Evolutionary conservation across 2,888 invertebrate species (phyloP), one percentile per base, ranked within the genome.

Genomic region (Yponomeuta malinellus): DNA sequence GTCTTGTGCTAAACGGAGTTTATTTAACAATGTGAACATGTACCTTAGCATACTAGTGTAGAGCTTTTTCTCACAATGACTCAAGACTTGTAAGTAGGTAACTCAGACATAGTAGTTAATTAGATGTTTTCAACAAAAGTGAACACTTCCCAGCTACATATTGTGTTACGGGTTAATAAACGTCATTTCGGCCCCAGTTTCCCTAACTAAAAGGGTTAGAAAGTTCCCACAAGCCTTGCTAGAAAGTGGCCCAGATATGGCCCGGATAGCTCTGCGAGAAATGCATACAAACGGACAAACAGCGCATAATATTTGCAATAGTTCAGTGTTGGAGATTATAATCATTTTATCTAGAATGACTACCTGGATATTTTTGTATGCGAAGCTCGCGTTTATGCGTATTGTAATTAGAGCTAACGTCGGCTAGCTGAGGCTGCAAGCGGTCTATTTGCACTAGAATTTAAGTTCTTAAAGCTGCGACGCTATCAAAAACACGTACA

Each of bases 221-320:
- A 65, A 65, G 65, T 10, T 33, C 10, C 65, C 31, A 65, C 31
- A 6, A 31, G 29, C 33, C 29, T 23, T 31, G 65, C 65, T 65
- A 65, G 65, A 65, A 65, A 65, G 65, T 65, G 65, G 65, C 65
- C 65, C 65, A 65, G 65, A 31, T 65, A 23, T 23, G 12, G 15
- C 52, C 15, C 31, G 43, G 43, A 43, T 43, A 43, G 43, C 43
- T 43, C 43, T 8, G 43, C 33, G n/a, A 33, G 31, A 65, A 65
- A 31, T 65, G 65, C 65, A 65, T 65, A 65, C 65, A 65, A 10
- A 31, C 33, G 65, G 31, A 65, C 65, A 31, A 29, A 33, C 52
- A 12, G 65, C 33, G 65, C 65, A 65, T 65, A 59, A 65, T 65
- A 65, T 65, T 65, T 65, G 65, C 29, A 65, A 65, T 65, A 33